Conservation (phyloP, 2,888 invertebrate genomes). For the Caenorhabditis panamensis region DNA sequence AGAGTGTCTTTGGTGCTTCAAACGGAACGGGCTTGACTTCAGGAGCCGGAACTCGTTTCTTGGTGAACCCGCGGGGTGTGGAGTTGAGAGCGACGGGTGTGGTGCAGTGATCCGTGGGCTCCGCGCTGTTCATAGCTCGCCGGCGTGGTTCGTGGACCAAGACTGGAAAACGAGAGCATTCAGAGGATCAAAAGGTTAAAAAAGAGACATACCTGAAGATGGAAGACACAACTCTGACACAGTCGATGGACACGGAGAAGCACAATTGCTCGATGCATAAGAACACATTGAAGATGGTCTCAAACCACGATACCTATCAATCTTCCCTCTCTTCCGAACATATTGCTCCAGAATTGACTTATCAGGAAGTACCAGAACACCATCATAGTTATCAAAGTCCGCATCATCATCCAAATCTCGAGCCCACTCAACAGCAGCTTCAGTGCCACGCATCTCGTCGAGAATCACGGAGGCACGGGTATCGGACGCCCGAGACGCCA, state of each 20-base stretch:
- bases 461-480: slow-evolving; percentile 66
- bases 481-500: slow-evolving; percentile 48
- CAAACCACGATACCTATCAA: slow-evolving; percentile 45
- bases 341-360: slow-evolving; percentile 79
- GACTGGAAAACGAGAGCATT: slow-evolving; percentile 22
- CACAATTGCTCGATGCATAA: slow-evolving; percentile 58
- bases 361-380: slow-evolving; percentile 77
- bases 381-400: slow-evolving; percentile 50
- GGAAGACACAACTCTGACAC: slow-evolving; percentile 72
- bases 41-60: slow-evolving; percentile 42
- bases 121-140: slow-evolving; percentile 50
- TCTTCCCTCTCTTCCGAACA: slow-evolving; percentile 66
- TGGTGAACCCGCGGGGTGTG: slow-evolving; percentile 49
- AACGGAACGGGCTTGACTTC: slow-evolving; percentile 71
- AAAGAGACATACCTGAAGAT: slow-evolving; percentile 59
- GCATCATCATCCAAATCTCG: slow-evolving; percentile 36
- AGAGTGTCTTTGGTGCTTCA: slow-evolving; percentile 79
- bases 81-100: slow-evolving; percentile 49
- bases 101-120: slow-evolving; percentile 35
- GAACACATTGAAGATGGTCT: slow-evolving; percentile 60
- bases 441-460: slow-evolving; percentile 70
- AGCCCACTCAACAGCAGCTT: slow-evolving; percentile 67
- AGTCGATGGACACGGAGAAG: slow-evolving; percentile 72
- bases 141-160: slow-evolving; percentile 52
- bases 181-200: background rate